Evolutionary conservation across 2,888 invertebrate species (phyloP).

Genomic region (Omphaloscelis lunosa): DNA sequence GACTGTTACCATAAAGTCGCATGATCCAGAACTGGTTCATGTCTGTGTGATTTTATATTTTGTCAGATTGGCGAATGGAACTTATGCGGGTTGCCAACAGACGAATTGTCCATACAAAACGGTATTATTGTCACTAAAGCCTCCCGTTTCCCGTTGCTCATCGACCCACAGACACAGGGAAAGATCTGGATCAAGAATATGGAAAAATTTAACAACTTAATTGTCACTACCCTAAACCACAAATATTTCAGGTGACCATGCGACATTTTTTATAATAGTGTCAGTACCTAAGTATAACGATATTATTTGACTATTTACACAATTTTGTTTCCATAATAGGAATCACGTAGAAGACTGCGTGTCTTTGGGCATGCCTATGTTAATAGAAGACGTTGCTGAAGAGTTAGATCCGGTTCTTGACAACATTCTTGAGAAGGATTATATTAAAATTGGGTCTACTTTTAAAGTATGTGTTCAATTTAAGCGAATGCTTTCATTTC

Average conservation of each 20-base stretch:
- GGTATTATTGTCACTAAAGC: conserved; percentile 97
- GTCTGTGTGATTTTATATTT: conserved; percentile 68
- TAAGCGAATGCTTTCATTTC: conserved; percentile 72
- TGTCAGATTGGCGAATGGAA: conserved; percentile 96
- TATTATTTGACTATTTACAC: not conserved
- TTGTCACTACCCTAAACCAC: conserved; percentile 92
- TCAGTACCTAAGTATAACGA: not conserved
- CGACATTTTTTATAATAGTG: not conserved
- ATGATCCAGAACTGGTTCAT: not conserved
- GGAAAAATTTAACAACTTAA: conserved; percentile 93
- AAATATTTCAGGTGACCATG: conserved; percentile 91
- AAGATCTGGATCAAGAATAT: conserved; percentile 97
- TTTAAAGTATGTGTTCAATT: conserved; percentile 90
- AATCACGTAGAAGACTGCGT: conserved; percentile 97
- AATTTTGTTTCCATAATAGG: conserved; percentile 85
- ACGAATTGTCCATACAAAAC: conserved; percentile 97
- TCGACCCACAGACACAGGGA: conserved; percentile 97
- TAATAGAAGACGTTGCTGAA: conserved; percentile 97
- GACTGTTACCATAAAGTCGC: not conserved
- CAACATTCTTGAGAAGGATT: conserved; percentile 96
- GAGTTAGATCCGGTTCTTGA: conserved; percentile 96
- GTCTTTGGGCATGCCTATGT: conserved; percentile 94
- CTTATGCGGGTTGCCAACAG: conserved; percentile 96
- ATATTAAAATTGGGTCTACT: conserved; percentile 95
- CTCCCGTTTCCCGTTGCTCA: conserved; percentile 95